These are phyloP conservation scores for Orestias chungarensis DNA, from an alignment of 2,797 vertebrate genomes.

Conservation along the genomic window DNA sequence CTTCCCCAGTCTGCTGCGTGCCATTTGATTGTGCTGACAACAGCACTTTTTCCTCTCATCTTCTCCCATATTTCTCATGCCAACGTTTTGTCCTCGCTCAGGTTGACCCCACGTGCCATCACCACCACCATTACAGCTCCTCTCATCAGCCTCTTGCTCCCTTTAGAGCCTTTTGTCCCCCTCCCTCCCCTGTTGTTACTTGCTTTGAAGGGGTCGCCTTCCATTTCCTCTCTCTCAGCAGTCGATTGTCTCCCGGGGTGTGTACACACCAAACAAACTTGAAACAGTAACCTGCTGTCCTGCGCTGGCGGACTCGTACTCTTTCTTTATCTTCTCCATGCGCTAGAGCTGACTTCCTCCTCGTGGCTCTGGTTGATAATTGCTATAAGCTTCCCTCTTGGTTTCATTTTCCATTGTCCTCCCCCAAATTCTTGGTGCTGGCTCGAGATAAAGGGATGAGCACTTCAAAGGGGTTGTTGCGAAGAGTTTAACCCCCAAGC, in stretches of 20 bases:
- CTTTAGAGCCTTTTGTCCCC: slow-evolving; percentile 68
- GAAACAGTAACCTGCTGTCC: slow-evolving; percentile 69
- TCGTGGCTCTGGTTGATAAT: slow-evolving; percentile 85
- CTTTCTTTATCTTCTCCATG: slow-evolving; percentile 57
- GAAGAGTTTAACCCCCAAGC: slow-evolving; percentile 96
- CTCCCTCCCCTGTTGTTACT: slow-evolving; percentile 73
- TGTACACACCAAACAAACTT: slow-evolving; percentile 76
- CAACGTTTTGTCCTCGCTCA: slow-evolving; percentile 27
- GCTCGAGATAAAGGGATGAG: slow-evolving; percentile 99
- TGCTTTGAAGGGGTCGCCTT: slow-evolving; percentile 68
- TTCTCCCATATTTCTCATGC: slow-evolving; percentile 25
- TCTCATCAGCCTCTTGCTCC: slow-evolving; percentile 61
- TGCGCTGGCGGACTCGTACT: slow-evolving; percentile 65
- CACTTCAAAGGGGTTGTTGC: slow-evolving; percentile 94
- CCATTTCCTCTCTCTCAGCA: slow-evolving; percentile 65
- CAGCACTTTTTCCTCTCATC: slow-evolving; percentile 57
- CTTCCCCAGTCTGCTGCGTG: slow-evolving; percentile 75
- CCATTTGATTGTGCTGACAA: slow-evolving; percentile 84
- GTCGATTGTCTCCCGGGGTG: slow-evolving; percentile 52
- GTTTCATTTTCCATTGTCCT: slow-evolving; percentile 94
- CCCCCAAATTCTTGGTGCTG: slow-evolving; percentile 91
- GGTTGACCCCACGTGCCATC: slow-evolving; percentile 39
- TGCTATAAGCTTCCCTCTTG: slow-evolving; percentile 87
- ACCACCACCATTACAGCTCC: slow-evolving; percentile 21
- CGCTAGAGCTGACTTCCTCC: slow-evolving; percentile 69